Evolutionary conservation across 1,140 invertebrate genomes (phyloP), one percentile per base, ranked within the genome.

Genomic region (Drosophila santomea): DNA sequence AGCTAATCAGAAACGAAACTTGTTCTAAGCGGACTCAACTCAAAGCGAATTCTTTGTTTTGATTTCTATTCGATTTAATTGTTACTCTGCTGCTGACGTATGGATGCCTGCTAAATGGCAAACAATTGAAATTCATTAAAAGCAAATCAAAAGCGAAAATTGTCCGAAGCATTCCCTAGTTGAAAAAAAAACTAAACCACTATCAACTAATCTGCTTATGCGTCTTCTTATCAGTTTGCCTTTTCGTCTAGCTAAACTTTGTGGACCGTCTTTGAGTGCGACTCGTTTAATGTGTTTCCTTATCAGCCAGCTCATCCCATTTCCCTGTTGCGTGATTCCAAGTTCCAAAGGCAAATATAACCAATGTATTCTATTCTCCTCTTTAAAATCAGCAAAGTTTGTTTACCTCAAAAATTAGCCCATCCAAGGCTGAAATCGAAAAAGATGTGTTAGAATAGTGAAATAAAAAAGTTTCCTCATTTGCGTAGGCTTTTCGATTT

Each of bases 51-150:
- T 58, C 68, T 71, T 69, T 58, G 66, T 71, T 72, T 72, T 72
- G 68, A 72, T 58, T 72, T 62, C 43, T 28, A 35, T 36, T 71
- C 28, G 57, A 71, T 28, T 66, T 71, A 48, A 25, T 47, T 55
- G 20, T n/a, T 47, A 67, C 41, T 41, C 51, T 68, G 67, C 41
- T 56, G 50, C 67, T 71, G 68, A 71, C 67, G 63, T 71, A 48
- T 63, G 36, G 32, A 45, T 69, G 50, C 20, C 59, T 74, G 71
- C 72, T 75, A 75, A 75, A 64, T 75, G 72, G 59, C 14, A 28
- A 39, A 54, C 72, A 75, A 75, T 75, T 75, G 72, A 75, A 75
- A 75, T 75, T 64, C 69, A 75, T 75, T 75, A 74, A 75, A 64
- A 64, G 36, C 71, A 67, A 56, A 63, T 56, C 51, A 67, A 60